phyloP scores from a whole-genome alignment of 2,113 vertebrate genomes.

The Gracilinanus agilis region DNA sequence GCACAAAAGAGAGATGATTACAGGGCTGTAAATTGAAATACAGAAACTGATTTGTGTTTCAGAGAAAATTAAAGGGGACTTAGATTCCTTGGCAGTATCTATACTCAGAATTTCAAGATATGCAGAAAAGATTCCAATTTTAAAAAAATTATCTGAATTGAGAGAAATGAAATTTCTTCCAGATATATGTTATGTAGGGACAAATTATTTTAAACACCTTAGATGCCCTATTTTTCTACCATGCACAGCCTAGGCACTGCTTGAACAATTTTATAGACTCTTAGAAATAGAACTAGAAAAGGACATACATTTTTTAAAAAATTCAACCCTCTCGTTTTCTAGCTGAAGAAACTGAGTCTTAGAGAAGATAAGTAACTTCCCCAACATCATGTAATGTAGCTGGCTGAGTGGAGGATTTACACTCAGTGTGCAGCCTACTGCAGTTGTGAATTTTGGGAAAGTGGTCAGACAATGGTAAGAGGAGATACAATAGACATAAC shows the following conservation, averaged over 20 bases:
- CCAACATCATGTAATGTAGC: neutral
- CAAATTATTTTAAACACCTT: neutral
- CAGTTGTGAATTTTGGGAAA: neutral
- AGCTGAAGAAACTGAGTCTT: neutral
- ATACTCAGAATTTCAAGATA: neutral
- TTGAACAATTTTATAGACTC: neutral
- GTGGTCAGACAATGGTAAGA: neutral
- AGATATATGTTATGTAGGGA: neutral
- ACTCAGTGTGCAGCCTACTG: neutral
- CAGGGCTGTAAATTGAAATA: neutral
- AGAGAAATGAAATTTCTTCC: neutral
- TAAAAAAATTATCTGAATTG: constrained; percentile 9
- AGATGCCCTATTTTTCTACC: neutral
- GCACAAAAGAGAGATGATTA: constrained; percentile 11
- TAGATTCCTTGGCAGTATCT: neutral
- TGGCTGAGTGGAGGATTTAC: neutral
- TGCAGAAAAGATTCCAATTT: neutral
- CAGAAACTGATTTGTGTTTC: neutral
- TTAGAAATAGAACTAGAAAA: neutral
- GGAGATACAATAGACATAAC: neutral
- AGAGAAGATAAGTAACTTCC: neutral
- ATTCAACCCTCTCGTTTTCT: neutral
- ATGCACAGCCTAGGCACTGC: neutral
- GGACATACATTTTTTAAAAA: neutral
- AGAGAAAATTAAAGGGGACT: neutral